phyloP scores from a whole-genome alignment of 2,888 invertebrate genomes.

The Monoplex corrugatus region DNA sequence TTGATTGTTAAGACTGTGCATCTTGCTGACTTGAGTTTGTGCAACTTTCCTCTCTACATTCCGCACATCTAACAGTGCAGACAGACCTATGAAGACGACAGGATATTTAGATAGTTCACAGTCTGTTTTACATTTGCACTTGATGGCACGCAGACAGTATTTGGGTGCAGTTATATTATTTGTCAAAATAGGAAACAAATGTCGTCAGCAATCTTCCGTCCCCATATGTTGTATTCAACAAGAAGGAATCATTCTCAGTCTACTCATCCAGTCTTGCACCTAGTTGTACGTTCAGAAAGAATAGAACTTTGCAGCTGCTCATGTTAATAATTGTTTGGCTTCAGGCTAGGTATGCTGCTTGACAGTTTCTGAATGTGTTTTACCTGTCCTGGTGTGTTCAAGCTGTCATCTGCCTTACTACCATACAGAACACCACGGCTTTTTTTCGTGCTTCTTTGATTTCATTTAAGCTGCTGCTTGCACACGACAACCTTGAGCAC shows the following conservation, averaged over 20 bases:
- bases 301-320: neutral
- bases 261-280: constrained; percentile 10
- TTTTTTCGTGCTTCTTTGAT: neutral
- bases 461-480: neutral
- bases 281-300: neutral
- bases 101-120: neutral
- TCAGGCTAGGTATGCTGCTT: neutral
- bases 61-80: neutral
- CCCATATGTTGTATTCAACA: neutral
- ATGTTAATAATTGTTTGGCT: neutral
- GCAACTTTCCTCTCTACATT: neutral
- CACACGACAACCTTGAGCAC: neutral
- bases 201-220: neutral
- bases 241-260: neutral
- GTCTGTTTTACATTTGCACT: neutral
- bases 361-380: constrained; percentile 3
- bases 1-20: neutral
- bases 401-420: constrained; percentile 5
- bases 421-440: neutral
- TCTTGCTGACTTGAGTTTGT: neutral
- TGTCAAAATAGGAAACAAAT: neutral
- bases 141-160: neutral
- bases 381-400: constrained; percentile 9
- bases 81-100: neutral
- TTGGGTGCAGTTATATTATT: neutral